These are phyloP conservation scores for Bombyx mandarina DNA, from an alignment of 1,140 invertebrate species.

Conservation along the genomic window DNA sequence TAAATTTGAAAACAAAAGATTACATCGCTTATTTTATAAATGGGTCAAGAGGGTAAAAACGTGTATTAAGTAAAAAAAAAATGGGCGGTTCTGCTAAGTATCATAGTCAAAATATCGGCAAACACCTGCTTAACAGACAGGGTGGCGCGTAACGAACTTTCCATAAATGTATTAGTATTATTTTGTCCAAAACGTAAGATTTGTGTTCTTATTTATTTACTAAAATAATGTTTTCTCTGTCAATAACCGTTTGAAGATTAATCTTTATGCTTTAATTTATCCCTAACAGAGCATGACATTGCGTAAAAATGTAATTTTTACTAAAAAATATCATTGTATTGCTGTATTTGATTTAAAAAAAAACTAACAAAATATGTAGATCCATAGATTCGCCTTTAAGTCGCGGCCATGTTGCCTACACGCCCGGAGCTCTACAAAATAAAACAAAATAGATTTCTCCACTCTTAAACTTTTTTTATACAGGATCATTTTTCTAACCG, in stretches of 20 bases:
- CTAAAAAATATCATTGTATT: too few species aligned
- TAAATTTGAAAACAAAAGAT: conserved; percentile 19
- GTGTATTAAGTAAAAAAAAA: conserved; percentile 48
- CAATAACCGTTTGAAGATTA: too few species aligned
- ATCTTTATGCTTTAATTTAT: conserved; percentile 5
- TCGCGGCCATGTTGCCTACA: conserved; percentile 58
- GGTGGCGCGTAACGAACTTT: conserved; percentile 49
- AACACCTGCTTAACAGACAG: conserved; percentile 57
- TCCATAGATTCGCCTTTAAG: conserved; percentile 46
- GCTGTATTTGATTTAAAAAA: conserved; percentile 9
- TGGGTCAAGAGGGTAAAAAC: conserved; percentile 55
- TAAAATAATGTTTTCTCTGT: too few species aligned
- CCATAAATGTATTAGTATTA: background rate
- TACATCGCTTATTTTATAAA: conserved; percentile 36
- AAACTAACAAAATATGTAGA: conserved; percentile 35
- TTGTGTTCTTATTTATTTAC: conserved; percentile 1
- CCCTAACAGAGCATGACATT: conserved; percentile 3
- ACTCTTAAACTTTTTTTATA: conserved; percentile 65
- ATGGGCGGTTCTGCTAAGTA: conserved; percentile 60
- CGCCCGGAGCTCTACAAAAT: conserved; percentile 51
- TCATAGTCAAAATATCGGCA: conserved; percentile 62
- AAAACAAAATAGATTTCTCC: conserved; percentile 58
- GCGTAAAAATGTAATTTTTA: too few species aligned
- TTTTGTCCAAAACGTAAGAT: too few species aligned
- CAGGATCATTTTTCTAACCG: conserved; percentile 69